phyloP scores from a whole-genome alignment of 1,140 invertebrate genomes.

The Grapholita molesta region DNA sequence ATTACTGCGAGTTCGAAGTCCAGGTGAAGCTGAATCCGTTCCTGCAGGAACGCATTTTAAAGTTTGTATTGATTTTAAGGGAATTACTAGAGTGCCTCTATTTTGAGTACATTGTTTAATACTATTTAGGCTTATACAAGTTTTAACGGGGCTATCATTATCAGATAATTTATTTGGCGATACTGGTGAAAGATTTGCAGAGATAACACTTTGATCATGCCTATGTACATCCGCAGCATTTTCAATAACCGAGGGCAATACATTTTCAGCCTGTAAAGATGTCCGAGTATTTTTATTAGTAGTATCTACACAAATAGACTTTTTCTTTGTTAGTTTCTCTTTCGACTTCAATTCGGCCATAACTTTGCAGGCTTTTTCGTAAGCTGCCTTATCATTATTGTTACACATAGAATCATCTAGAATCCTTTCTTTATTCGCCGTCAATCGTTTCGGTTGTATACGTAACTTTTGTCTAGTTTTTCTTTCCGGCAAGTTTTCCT shows the following conservation, averaged over 20 bases:
- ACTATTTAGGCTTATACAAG: neutral
- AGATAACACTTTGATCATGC: neutral
- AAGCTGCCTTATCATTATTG: constrained; percentile 47
- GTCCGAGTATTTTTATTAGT: constrained; percentile 18
- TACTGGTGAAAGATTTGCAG: neutral
- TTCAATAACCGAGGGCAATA: neutral
- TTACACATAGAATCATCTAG: constrained; percentile 23
- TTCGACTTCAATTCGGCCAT: constrained; percentile 50
- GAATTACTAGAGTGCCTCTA: neutral
- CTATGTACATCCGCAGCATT: neutral
- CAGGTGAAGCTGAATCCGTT: neutral
- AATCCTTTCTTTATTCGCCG: constrained; percentile 21
- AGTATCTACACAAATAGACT: neutral
- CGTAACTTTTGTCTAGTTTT: constrained; percentile 23
- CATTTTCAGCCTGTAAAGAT: neutral
- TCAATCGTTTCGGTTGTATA: constrained; percentile 24
- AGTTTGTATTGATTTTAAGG: neutral
- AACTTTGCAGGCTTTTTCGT: constrained; percentile 58
- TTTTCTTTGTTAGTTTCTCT: constrained; percentile 23
- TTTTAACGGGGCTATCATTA: neutral
- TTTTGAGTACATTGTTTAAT: neutral
- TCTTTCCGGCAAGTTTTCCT: constrained; percentile 18
- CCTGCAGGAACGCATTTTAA: neutral
- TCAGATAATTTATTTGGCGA: neutral
- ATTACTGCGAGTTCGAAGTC: neutral